Percentiles rank a stretch among this genome's conserved stretches.
Conservation (phyloP, 2,888 invertebrate species). For the Marasmarcha lunaedactyla region DNA sequence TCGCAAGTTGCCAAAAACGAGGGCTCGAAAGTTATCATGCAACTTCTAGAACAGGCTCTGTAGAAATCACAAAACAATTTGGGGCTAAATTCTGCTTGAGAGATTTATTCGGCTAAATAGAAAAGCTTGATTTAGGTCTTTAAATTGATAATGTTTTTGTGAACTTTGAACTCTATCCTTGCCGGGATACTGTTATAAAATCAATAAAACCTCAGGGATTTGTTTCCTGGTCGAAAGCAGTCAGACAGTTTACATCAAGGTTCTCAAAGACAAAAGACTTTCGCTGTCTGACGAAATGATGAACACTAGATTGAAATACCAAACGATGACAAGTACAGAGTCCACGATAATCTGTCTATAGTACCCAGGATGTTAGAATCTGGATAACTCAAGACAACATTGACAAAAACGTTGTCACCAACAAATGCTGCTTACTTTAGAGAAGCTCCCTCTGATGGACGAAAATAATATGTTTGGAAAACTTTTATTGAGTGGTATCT, state of each 20-base stretch:
- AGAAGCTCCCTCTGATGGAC: conserved; percentile 48
- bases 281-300: conserved; percentile 49
- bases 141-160: conserved; percentile 48
- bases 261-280: conserved; percentile 48
- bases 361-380: conserved; percentile 40
- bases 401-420: conserved; percentile 40
- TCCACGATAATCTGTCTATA: conserved; percentile 36
- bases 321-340: conserved; percentile 47
- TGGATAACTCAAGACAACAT: conserved; percentile 37
- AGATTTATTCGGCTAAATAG: conserved; percentile 45
- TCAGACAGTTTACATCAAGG: conserved; percentile 35
- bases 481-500: conserved; percentile 41
- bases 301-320: conserved; percentile 43
- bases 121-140: conserved; percentile 39
- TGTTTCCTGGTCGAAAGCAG: conserved; percentile 50
- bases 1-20: conserved; percentile 43
- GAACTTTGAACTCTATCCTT: conserved; percentile 51
- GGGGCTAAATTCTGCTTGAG: conserved; percentile 42
- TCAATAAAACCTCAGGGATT: conserved; percentile 53
- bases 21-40: conserved; percentile 50
- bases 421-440: conserved; percentile 48
- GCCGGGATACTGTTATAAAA: conserved; percentile 47
- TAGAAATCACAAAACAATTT: conserved; percentile 29
- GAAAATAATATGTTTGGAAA: conserved; percentile 42
- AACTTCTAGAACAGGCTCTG: conserved; percentile 42